phyloP scores from a whole-genome alignment of 2,797 vertebrate genomes.

The Staurois parvus region DNA sequence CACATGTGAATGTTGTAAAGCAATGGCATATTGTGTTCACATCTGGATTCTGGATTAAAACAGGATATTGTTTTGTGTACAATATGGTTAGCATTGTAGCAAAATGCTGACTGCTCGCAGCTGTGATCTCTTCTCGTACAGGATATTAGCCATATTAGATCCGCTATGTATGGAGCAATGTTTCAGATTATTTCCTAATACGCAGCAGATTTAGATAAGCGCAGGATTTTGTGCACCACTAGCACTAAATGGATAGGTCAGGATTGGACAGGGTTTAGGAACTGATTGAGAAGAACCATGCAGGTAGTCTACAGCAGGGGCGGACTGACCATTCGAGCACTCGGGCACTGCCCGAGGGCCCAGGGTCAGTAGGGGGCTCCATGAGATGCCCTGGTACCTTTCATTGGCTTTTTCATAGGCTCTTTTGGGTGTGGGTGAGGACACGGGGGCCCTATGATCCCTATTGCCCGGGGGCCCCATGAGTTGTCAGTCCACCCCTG shows the following conservation, averaged over 20 bases:
- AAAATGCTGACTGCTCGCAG: conserved; percentile 17
- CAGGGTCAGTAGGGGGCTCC: too few relatives aligned
- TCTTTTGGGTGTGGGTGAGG: too few relatives aligned
- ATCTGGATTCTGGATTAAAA: conserved; percentile 43
- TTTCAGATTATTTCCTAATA: neutral
- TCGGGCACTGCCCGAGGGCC: too few relatives aligned
- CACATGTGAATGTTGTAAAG: conserved; percentile 10
- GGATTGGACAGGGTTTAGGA: neutral
- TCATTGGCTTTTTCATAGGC: too few relatives aligned
- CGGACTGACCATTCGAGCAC: too few relatives aligned
- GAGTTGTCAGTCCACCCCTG: too few relatives aligned
- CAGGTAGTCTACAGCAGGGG: neutral
- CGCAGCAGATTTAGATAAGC: conserved; percentile 6
- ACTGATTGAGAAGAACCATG: neutral
- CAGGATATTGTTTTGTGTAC: conserved; percentile 37
- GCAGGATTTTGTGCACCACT: neutral
- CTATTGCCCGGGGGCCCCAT: too few relatives aligned
- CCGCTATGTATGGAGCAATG: neutral
- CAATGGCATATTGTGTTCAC: conserved; percentile 28
- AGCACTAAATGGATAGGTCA: neutral
- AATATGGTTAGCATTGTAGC: conserved; percentile 19
- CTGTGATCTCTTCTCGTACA: conserved; percentile 27
- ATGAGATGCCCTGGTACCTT: too few relatives aligned
- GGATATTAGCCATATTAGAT: conserved; percentile 11
- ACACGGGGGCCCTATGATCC: too few relatives aligned